These are phyloP conservation scores for Brachionus manjavacas DNA, from an alignment of 1,140 invertebrate genomes.

Conservation along the genomic window DNA sequence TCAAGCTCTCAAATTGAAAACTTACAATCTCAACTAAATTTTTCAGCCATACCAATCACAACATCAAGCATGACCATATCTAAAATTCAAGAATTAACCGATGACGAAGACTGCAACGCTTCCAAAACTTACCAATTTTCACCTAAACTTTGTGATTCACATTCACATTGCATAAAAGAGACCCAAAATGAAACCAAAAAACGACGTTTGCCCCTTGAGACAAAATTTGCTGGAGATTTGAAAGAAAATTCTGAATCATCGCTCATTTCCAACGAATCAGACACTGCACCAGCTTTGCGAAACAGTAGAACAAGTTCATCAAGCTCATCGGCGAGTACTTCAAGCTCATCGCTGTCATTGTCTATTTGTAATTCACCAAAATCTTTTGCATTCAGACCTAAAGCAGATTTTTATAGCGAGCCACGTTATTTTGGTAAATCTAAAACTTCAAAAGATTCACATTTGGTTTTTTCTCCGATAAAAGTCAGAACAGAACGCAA, in stretches of 20 bases:
- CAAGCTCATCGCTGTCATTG: not conserved
- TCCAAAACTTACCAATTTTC: slow-evolving; percentile 6
- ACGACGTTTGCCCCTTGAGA: not conserved
- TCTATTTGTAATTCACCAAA: not conserved
- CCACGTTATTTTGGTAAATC: not conserved
- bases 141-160: not conserved
- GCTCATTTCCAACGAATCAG: not conserved
- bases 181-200: not conserved
- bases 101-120: not conserved
- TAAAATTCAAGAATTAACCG: not conserved
- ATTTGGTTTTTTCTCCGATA: not conserved
- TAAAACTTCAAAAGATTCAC: not conserved
- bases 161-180: not conserved
- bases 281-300: not conserved
- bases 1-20: not conserved
- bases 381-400: not conserved
- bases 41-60: not conserved
- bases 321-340: not conserved
- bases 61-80: not conserved
- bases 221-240: not conserved
- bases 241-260: not conserved
- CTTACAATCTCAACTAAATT: not conserved
- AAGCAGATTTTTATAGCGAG: not conserved
- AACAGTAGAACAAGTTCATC: not conserved
- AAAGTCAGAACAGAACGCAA: not conserved